Conservation (phyloP, 35 echinoderm and acorn worm species). For the Strongylocentrotus purpuratus region DNA sequence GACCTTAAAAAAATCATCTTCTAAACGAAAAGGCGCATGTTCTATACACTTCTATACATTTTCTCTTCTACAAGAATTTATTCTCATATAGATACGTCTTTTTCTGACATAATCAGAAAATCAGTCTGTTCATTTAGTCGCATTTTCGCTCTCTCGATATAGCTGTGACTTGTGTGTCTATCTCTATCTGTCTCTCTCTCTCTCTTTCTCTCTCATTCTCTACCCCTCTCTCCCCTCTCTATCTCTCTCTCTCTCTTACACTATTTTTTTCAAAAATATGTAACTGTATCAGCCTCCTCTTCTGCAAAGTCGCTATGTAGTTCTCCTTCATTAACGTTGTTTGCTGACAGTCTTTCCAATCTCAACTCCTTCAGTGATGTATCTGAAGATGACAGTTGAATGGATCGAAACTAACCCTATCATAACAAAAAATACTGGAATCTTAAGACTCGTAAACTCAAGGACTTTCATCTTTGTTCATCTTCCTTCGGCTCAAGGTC, state of each 20-base stretch:
- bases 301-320: neutral
- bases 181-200: neutral
- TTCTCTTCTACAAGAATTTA: no score
- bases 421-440: slow-evolving; percentile 46
- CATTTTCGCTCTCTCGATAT: no score
- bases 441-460: slow-evolving; percentile 1
- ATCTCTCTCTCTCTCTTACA: neutral
- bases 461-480: neutral
- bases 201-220: neutral
- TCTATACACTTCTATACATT: no score
- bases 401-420: slow-evolving; percentile 39
- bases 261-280: neutral
- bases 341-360: neutral
- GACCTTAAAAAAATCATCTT: no score
- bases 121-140: no score
- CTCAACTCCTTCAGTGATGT: neutral
- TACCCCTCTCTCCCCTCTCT: neutral
- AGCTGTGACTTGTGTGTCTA: neutral
- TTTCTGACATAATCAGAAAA: no score
- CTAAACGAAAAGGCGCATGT: no score
- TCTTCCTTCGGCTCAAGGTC: slow-evolving; percentile 13
- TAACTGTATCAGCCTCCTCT: neutral
- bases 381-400: slow-evolving; percentile 20
- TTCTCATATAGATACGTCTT: no score
- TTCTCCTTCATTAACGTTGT: neutral